Conservation (phyloP, 2,888 invertebrate genomes). For the Conus canariensis region DNA sequence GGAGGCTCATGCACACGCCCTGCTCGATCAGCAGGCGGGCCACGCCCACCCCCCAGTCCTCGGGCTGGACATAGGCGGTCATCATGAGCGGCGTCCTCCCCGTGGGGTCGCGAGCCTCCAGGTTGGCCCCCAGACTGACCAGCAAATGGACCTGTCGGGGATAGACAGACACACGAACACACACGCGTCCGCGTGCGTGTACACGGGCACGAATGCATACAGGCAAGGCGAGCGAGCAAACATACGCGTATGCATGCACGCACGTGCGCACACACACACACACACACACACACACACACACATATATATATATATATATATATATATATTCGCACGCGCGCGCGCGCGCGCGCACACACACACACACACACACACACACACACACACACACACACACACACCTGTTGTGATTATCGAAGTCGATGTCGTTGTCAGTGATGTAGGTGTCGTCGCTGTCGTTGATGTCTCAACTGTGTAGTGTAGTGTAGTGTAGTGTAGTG, state of each 20-base stretch:
- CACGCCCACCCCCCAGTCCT: conserved; percentile 74
- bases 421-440: too few species aligned
- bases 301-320: background rate
- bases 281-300: background rate
- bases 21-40: conserved; percentile 75
- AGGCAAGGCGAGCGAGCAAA: too few species aligned
- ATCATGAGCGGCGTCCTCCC: conserved; percentile 73
- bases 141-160: conserved; percentile 60
- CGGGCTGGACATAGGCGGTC: conserved; percentile 73
- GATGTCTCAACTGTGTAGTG: too few species aligned
- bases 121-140: conserved; percentile 67
- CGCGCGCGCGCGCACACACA: too few species aligned
- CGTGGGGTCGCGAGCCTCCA: conserved; percentile 68
- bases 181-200: background rate
- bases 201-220: too few species aligned
- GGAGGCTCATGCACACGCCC: conserved; percentile 65
- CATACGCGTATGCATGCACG: background rate
- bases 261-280: background rate
- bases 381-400: too few species aligned
- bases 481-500: too few species aligned
- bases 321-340: too few species aligned
- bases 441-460: too few species aligned
- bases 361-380: too few species aligned
- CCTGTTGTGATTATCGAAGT: too few species aligned
- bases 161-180: background rate